Percentiles rank a stretch among this genome's conserved stretches.
Conservation (phyloP, 2,797 vertebrate genomes). For the Hapalemur alaotrensis region DNA sequence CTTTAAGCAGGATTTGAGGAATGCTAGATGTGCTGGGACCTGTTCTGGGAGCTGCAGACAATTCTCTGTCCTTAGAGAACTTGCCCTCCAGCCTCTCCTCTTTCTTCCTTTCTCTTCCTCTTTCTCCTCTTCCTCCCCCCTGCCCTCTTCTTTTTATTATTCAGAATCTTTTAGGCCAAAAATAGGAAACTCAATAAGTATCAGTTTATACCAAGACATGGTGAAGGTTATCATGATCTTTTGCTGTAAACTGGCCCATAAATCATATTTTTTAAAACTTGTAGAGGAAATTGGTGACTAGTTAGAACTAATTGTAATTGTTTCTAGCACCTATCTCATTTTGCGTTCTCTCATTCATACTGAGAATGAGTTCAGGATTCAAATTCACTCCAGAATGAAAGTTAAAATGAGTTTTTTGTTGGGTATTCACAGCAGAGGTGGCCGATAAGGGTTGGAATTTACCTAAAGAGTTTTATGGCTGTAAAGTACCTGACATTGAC, state of each 20-base stretch:
- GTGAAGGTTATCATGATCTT: background rate
- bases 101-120: background rate
- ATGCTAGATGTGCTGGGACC: too few species aligned
- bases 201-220: background rate
- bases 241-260: background rate
- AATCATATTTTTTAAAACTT: background rate
- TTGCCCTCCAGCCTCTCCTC: background rate
- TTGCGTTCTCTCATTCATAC: background rate
- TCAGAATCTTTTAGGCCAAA: background rate
- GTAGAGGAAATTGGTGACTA: background rate
- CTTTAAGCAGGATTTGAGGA: background rate
- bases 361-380: background rate
- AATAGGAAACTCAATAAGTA: background rate
- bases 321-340: background rate
- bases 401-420: conserved; percentile 19
- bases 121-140: too few species aligned
- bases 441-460: background rate
- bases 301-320: background rate
- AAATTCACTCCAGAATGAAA: background rate
- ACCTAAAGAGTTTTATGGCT: background rate
- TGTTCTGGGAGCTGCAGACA: background rate
- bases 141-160: background rate
- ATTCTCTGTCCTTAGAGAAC: background rate
- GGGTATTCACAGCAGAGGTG: background rate
- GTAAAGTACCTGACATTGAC: background rate